Evolutionary conservation across 2,797 vertebrate species (phyloP).

Genomic region (Bovichtus variegatus): DNA sequence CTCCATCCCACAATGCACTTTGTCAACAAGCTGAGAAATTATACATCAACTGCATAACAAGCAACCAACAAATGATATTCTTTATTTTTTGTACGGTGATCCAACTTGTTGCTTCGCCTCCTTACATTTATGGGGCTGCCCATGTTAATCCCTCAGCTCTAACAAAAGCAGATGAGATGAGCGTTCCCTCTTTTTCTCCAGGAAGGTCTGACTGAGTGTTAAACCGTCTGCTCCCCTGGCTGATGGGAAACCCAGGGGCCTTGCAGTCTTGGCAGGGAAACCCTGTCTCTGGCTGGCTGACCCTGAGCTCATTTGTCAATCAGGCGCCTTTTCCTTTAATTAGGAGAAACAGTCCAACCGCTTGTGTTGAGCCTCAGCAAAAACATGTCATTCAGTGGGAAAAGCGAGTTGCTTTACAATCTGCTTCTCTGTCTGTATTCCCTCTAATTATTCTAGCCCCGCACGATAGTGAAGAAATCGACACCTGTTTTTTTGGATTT

Average conservation of each 20-base stretch:
- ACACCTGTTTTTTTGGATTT: conserved; percentile 55
- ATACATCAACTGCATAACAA: background rate
- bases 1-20: background rate
- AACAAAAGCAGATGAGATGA: conserved; percentile 60
- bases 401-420: conserved; percentile 39
- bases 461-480: conserved; percentile 33
- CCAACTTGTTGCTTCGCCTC: conserved; percentile 14
- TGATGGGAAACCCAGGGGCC: conserved; percentile 73
- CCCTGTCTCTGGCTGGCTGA: conserved; percentile 59
- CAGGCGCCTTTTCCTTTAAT: conserved; percentile 63
- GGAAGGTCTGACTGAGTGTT: conserved; percentile 50
- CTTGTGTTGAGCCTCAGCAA: conserved; percentile 37
- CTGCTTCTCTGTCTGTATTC: conserved; percentile 9
- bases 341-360: conserved; percentile 61
- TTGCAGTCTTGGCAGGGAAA: conserved; percentile 65
- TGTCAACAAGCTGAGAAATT: background rate
- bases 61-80: background rate
- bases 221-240: conserved; percentile 69
- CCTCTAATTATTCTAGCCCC: conserved; percentile 19
- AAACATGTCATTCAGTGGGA: conserved; percentile 51
- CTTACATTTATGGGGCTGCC: conserved; percentile 9
- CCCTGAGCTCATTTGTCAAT: conserved; percentile 70
- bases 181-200: conserved; percentile 33
- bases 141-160: conserved; percentile 24
- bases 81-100: conserved; percentile 16